Conservation (phyloP, 2,888 invertebrate genomes). For the Acrobasis suavella region DNA sequence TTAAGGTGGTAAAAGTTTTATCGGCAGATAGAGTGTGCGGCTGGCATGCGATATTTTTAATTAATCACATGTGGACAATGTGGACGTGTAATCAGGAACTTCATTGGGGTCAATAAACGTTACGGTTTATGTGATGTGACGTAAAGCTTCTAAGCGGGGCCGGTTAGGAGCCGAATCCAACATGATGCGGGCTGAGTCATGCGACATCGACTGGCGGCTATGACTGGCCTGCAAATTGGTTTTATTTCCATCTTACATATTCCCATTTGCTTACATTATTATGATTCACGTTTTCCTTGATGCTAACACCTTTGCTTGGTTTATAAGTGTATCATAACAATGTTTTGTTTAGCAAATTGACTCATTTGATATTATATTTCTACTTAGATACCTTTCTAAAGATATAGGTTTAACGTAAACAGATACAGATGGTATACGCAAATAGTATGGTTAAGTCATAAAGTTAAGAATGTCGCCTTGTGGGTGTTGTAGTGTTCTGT, state of each 20-base stretch:
- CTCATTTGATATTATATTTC: neutral
- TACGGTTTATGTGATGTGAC: slow-evolving; percentile 42
- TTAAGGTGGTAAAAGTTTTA: slow-evolving; percentile 10
- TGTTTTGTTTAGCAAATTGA: neutral
- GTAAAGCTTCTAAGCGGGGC: slow-evolving; percentile 44
- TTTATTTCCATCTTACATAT: slow-evolving; percentile 36
- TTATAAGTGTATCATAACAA: neutral
- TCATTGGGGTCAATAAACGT: slow-evolving; percentile 54
- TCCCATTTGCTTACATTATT: slow-evolving; percentile 22
- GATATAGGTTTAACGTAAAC: neutral
- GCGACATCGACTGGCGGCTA: slow-evolving; percentile 47
- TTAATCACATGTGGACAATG: slow-evolving; percentile 7
- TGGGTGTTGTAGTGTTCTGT: too few species aligned
- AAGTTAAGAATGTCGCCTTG: slow-evolving; percentile 31
- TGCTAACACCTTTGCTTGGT: neutral
- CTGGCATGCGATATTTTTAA: slow-evolving; percentile 12
- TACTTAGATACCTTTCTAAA: too few species aligned
- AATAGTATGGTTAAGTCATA: slow-evolving; percentile 19
- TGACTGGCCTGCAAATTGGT: slow-evolving; percentile 53
- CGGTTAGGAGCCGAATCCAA: slow-evolving; percentile 52
- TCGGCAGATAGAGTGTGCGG: slow-evolving; percentile 3
- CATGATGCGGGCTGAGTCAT: slow-evolving; percentile 64
- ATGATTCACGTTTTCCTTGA: slow-evolving; percentile 16
- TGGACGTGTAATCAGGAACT: slow-evolving; percentile 26
- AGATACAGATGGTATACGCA: neutral